Percentiles rank a stretch among this genome's conserved stretches.
Evolutionary conservation across 2,797 vertebrate genomes (phyloP).

Genomic region (Emydoidea blandingii): DNA sequence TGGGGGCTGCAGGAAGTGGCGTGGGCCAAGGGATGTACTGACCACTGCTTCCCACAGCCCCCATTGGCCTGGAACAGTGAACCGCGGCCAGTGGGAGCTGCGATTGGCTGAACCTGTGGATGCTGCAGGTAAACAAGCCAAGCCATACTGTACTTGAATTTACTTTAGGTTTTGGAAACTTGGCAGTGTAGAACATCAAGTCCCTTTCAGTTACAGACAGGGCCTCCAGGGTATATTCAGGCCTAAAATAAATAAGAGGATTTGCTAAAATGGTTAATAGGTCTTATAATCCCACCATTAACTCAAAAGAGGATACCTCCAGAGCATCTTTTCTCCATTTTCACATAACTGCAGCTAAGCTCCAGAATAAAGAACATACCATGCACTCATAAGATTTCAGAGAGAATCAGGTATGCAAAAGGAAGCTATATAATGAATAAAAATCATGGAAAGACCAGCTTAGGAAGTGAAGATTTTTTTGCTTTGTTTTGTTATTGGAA

Average conservation of each 20-base stretch:
- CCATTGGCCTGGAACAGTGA: too few relatives aligned
- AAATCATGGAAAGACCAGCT: background rate
- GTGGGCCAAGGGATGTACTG: too few relatives aligned
- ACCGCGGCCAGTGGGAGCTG: too few relatives aligned
- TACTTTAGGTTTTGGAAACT: constrained; percentile 62
- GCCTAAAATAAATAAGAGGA: constrained; percentile 43
- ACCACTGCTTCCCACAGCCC: too few relatives aligned
- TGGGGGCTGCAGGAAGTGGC: too few relatives aligned
- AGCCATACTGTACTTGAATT: constrained; percentile 25
- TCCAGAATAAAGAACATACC: background rate
- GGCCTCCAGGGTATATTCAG: background rate
- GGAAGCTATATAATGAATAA: background rate
- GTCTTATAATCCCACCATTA: background rate
- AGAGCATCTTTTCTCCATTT: background rate
- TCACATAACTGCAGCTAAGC: background rate
- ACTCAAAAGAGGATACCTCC: background rate
- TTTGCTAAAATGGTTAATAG: background rate
- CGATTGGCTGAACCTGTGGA: too few relatives aligned
- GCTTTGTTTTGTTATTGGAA: constrained; percentile 14
- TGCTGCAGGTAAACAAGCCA: background rate
- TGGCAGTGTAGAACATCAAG: constrained; percentile 20
- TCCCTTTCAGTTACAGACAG: constrained; percentile 23
- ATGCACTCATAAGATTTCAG: background rate
- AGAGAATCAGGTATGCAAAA: background rate
- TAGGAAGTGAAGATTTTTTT: background rate